Evolutionary conservation across 2,797 vertebrate species (phyloP), one percentile per base, ranked within the genome.

Genomic region (Hafferia zeledoni): DNA sequence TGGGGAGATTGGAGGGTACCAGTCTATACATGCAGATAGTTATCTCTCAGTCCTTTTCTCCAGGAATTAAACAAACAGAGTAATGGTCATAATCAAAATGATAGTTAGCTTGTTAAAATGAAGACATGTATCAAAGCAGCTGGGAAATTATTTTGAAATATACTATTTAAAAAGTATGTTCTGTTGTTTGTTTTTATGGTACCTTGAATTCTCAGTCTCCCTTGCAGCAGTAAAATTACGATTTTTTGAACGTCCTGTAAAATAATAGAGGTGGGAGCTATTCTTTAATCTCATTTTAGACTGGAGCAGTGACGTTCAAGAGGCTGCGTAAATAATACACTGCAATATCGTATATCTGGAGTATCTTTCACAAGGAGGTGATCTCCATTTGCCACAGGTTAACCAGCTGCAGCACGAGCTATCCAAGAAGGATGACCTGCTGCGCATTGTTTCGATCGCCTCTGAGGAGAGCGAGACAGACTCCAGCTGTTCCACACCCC

Each of bases 381-480:
- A 17, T 24, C 5, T 75, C 77, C 55, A 9, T 91, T 85, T 55
- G 57, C 37, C 30, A 7, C 6, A 99, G 99, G 99, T 99, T 80
- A 98, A 99, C 95, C 99, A 99, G 95, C 98, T 99, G 67, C 99
- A 99, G 95, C 99, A 99, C 71, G 99, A 99, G 72, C 97, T 99
- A 60, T 97, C 98, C 3, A 99, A 99, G 98, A 99, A 99, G 97
- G 99, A 99, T 10, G 99, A 99, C 90, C 92, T 99, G 82, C 98
- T 99, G 88, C 98, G 99, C 6, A 98, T 99, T 56, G 99, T 99
- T 83, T 99, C 99, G 24, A 99, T 98, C 17, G 98, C 98, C 50
- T 99, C 99, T 0, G 99, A 99, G 97, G 99, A 99, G 96, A 99
- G 99, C 3, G 99, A 99, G 96, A 99, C 98, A 0, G 99, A 99